Percentiles rank a stretch among this genome's conserved stretches.
These are phyloP conservation scores for Callaeas wilsoni DNA, from an alignment of 2,113 vertebrate species.

Conservation along the genomic window DNA sequence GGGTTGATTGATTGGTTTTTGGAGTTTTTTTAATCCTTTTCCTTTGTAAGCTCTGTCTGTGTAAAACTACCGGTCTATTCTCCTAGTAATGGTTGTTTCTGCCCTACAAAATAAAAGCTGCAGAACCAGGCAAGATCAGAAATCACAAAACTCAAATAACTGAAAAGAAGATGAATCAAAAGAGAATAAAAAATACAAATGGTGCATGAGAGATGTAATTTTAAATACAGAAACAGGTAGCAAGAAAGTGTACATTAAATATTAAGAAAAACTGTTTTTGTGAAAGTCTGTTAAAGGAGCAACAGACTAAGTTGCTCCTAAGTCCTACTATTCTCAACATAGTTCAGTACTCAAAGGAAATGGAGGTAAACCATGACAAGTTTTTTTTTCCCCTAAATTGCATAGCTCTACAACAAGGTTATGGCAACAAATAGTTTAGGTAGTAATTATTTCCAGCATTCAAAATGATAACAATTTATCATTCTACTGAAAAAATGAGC, in stretches of 20 bases:
- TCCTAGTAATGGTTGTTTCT: neutral
- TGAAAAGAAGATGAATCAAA: neutral
- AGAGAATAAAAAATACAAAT: neutral
- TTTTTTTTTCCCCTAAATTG: fast-evolving
- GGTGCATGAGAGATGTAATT: neutral
- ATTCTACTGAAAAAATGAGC: neutral
- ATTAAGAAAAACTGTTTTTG: neutral
- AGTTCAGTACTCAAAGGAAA: neutral
- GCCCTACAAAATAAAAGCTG: neutral
- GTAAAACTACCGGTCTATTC: neutral
- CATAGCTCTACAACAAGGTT: neutral
- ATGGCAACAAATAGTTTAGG: neutral
- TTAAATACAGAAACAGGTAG: neutral
- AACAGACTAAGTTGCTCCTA: neutral
- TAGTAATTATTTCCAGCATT: neutral
- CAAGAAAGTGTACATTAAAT: neutral
- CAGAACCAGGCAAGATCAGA: neutral
- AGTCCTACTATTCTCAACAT: neutral
- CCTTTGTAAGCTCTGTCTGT: neutral
- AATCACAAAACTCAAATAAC: neutral
- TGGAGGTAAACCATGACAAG: neutral
- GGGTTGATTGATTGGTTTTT: neutral
- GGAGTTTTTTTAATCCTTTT: neutral
- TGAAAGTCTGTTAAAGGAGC: neutral
- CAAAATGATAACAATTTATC: neutral